Evolutionary conservation across 2,888 invertebrate species (phyloP).

Genomic region (Patella ulyssiponensis): DNA sequence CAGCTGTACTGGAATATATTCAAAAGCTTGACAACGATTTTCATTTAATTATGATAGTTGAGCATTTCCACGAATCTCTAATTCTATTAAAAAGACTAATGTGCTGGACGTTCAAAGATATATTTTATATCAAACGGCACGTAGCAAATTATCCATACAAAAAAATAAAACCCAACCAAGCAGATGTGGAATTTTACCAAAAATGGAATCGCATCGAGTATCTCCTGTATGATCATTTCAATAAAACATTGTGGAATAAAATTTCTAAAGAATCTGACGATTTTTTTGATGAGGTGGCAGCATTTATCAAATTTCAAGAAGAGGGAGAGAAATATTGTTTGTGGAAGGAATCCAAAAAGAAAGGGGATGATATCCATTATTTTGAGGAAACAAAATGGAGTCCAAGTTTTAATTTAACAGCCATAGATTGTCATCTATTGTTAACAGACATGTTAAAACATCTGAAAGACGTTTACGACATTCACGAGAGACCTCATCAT

Average conservation of each 20-base stretch:
- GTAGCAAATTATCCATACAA: conserved; percentile 42
- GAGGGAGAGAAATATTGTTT: not conserved
- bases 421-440: not conserved
- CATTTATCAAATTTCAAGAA: conserved; percentile 33
- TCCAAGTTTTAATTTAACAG: not conserved
- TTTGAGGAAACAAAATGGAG: not conserved
- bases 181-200: conserved; percentile 49
- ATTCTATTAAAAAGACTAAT: conserved; percentile 64
- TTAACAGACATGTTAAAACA: not conserved
- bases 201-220: conserved; percentile 64
- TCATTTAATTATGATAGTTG: conserved; percentile 65
- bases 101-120: conserved; percentile 69
- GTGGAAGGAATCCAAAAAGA: not conserved
- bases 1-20: conserved; percentile 50
- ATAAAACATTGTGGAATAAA: conserved; percentile 62
- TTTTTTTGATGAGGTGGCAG: conserved; percentile 55
- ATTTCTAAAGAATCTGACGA: conserved; percentile 46
- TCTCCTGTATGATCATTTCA: conserved; percentile 64
- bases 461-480: not conserved
- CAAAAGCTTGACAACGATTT: conserved; percentile 56
- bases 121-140: conserved; percentile 60
- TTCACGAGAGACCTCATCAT: not conserved
- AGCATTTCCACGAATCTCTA: conserved; percentile 68
- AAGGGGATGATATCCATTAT: not conserved
- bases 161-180: conserved; percentile 1